These are phyloP conservation scores for Apocheima hispidaria DNA, from an alignment of 2,888 invertebrate genomes.

Conservation along the genomic window DNA sequence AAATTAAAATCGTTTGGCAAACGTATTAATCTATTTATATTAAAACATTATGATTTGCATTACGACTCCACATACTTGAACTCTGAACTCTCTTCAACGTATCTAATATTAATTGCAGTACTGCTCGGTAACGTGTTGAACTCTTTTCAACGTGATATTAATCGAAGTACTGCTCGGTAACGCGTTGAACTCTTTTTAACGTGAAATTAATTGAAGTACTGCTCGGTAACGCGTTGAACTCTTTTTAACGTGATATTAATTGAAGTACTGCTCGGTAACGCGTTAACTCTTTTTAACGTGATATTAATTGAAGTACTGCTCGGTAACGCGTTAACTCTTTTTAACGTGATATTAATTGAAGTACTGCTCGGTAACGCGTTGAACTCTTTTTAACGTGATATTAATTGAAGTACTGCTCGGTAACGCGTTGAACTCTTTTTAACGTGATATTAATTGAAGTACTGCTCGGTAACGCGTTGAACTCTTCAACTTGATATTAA, in stretches of 20 bases:
- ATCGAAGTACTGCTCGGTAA: not conserved
- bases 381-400: conserved; percentile 18
- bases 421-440: conserved; percentile 25
- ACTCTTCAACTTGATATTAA: conserved; percentile 12
- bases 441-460: no score
- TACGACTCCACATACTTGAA: no score
- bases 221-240: conserved; percentile 16
- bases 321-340: conserved; percentile 22
- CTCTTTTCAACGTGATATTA: conserved; percentile 12
- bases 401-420: no score
- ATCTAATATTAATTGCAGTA: no score
- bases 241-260: conserved; percentile 5
- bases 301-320: no score
- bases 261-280: not conserved
- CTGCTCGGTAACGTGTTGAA: conserved; percentile 4
- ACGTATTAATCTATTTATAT: no score
- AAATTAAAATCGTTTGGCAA: no score
- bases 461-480: conserved; percentile 21
- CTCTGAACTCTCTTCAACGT: no score
- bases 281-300: no score
- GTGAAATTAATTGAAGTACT: not conserved
- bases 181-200: conserved; percentile 24
- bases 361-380: conserved; percentile 21
- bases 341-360: not conserved
- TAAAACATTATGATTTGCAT: no score